These are phyloP conservation scores for Aphrocallistes beatrix DNA, from an alignment of 37 sponge, comb jelly and placozoan genomes.

Conservation along the genomic window DNA sequence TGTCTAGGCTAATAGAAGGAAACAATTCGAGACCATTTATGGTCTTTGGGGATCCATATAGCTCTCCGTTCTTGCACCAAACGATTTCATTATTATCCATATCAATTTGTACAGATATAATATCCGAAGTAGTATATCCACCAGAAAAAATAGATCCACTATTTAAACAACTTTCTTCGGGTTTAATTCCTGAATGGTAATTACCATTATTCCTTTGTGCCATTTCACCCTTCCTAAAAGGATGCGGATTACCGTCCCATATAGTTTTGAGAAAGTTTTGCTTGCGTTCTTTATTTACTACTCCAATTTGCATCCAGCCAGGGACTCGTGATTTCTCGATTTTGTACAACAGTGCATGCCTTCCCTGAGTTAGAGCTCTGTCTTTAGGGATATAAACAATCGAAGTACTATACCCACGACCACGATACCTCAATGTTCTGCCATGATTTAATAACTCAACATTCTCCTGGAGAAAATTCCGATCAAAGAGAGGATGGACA, in stretches of 20 bases:
- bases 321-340: constrained; percentile 65
- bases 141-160: constrained; percentile 48
- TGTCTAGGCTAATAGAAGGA: constrained; percentile 75
- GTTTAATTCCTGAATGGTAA: constrained; percentile 48
- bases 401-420: constrained; percentile 70
- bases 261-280: constrained; percentile 30
- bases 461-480: constrained; percentile 24
- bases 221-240: constrained; percentile 67
- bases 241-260: constrained; percentile 89
- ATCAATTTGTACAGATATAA: constrained; percentile 53
- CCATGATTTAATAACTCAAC: constrained; percentile 48
- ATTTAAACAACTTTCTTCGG: constrained; percentile 43
- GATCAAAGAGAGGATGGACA: constrained; percentile 48
- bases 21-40: constrained; percentile 25
- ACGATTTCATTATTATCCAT: constrained; percentile 45
- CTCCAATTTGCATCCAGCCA: constrained; percentile 88
- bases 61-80: constrained; percentile 71
- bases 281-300: constrained; percentile 50
- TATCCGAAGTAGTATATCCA: constrained; percentile 64
- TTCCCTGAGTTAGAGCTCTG: constrained; percentile 39
- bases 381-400: constrained; percentile 55
- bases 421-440: constrained; percentile 45
- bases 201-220: constrained; percentile 74
- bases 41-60: constrained; percentile 38
- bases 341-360: constrained; percentile 64